Evolutionary conservation across 2,888 invertebrate species (phyloP).

Genomic region (Pherbina coryleti): DNA sequence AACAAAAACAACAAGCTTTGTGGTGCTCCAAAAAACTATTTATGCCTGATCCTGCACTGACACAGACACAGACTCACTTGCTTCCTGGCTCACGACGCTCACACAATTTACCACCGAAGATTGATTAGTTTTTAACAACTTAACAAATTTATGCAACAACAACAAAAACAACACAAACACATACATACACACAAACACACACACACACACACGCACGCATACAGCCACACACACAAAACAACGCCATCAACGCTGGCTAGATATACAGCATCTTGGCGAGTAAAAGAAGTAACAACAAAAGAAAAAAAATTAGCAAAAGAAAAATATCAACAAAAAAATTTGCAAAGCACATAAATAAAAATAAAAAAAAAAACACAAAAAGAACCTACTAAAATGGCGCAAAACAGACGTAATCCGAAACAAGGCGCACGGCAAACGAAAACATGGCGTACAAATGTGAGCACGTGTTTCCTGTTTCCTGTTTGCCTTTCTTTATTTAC

Average conservation of each 20-base stretch:
- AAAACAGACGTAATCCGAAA: background rate
- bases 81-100: background rate
- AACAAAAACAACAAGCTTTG: background rate
- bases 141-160: slow-evolving; percentile 39
- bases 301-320: background rate
- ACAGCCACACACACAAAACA: no score
- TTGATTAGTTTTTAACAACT: slow-evolving; percentile 64
- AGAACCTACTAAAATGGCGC: background rate
- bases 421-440: slow-evolving; percentile 9
- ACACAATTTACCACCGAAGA: slow-evolving; percentile 46
- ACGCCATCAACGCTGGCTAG: no score
- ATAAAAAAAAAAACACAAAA: background rate
- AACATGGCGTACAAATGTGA: slow-evolving; percentile 17
- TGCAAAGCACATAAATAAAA: background rate
- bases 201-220: no score
- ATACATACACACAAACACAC: background rate
- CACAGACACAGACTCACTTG: background rate
- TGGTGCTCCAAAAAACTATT: background rate
- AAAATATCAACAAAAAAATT: background rate
- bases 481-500: background rate
- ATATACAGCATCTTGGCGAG: no score
- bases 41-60: background rate
- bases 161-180: background rate
- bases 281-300: background rate
- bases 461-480: slow-evolving; percentile 16